Conservation (phyloP, 1,140 invertebrate genomes). For the Zaprionus inermis region DNA sequence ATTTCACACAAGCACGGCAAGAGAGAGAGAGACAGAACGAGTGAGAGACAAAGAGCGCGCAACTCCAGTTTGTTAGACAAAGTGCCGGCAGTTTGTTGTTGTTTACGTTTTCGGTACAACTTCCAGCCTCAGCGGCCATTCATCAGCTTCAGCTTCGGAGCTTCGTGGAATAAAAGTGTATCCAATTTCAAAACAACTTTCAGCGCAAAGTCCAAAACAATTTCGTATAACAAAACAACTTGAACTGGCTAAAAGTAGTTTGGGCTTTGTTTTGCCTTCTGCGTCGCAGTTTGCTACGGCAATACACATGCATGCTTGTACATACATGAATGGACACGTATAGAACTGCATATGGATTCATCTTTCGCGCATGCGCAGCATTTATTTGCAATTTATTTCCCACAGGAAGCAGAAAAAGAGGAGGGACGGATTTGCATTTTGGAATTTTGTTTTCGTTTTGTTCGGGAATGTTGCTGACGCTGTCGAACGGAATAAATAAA, state of each 20-base stretch:
- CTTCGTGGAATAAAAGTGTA: conserved; percentile 29
- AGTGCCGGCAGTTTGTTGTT: conserved; percentile 47
- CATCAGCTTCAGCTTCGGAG: conserved; percentile 27
- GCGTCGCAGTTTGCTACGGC: conserved; percentile 56
- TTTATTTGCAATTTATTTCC: conserved; percentile 41
- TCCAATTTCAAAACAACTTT: conserved; percentile 67
- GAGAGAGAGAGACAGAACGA: background rate
- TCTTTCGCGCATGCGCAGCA: conserved; percentile 56
- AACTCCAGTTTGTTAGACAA: conserved; percentile 27
- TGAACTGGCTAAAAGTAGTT: conserved; percentile 61
- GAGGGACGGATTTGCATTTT: conserved; percentile 36
- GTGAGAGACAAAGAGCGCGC: background rate
- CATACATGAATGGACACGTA: background rate
- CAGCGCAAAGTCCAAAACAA: conserved; percentile 9
- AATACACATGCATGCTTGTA: background rate
- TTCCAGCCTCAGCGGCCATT: conserved; percentile 38
- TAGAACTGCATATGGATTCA: conserved; percentile 9
- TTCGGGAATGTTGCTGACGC: conserved; percentile 45
- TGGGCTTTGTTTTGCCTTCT: conserved; percentile 53
- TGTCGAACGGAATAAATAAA: conserved; percentile 46
- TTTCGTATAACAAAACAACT: conserved; percentile 30
- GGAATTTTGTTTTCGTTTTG: conserved; percentile 51
- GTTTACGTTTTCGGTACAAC: conserved; percentile 60
- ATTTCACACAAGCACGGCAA: conserved; percentile 21
- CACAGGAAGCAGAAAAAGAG: conserved; percentile 27